Conservation (phyloP, 2,113 vertebrate species). For the Myxocyprinus asiaticus region DNA sequence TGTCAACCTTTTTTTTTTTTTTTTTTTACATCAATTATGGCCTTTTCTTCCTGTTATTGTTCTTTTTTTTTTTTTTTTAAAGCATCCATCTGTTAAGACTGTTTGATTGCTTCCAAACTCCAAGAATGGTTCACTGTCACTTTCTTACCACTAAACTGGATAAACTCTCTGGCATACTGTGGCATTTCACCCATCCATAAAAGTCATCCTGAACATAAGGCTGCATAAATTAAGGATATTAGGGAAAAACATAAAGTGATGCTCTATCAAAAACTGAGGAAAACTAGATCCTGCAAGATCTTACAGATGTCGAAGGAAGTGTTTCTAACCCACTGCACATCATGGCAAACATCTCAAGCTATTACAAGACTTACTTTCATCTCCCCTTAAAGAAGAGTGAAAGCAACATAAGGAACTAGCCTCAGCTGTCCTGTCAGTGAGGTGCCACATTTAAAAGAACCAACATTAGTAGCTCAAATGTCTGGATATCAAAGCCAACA, state of each 20-base stretch:
- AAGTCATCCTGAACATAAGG: not conserved
- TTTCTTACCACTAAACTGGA: constrained; percentile 56
- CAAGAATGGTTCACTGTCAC: constrained; percentile 66
- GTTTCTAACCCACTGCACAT: constrained; percentile 42
- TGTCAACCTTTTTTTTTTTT: no score
- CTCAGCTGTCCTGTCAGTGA: constrained; percentile 46
- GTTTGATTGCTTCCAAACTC: constrained; percentile 64
- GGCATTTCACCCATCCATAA: constrained; percentile 48
- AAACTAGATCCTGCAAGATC: no score
- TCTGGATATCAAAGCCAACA: constrained; percentile 33
- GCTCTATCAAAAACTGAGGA: not conserved
- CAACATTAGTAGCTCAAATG: constrained; percentile 60
- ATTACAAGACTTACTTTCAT: constrained; percentile 63
- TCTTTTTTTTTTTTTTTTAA: not conserved
- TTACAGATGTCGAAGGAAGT: constrained; percentile 18
- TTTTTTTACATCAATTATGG: no score
- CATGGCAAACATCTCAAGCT: constrained; percentile 48
- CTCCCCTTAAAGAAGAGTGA: constrained; percentile 61
- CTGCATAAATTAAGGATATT: not conserved
- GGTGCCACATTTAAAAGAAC: constrained; percentile 61
- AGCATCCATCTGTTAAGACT: not conserved
- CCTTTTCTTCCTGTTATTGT: constrained; percentile 60
- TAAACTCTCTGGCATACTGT: constrained; percentile 11
- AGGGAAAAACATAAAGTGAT: not conserved
- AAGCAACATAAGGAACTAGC: constrained; percentile 19